Conservation (phyloP, 1,140 invertebrate genomes). For the Solenopsis fugax region DNA sequence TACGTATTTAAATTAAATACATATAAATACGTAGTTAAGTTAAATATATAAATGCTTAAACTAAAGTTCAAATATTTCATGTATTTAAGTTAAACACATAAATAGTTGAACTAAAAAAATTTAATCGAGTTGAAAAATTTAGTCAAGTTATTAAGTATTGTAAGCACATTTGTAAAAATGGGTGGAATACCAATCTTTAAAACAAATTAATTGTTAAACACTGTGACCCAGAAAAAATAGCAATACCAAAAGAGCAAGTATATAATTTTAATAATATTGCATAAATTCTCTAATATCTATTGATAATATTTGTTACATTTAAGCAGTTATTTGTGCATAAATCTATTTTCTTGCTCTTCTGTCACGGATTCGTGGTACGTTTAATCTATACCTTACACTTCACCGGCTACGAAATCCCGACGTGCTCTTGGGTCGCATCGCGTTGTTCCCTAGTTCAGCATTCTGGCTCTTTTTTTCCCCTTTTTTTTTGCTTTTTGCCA, state of each 20-base stretch:
- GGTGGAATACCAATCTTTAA: background rate
- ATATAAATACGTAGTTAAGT: no score
- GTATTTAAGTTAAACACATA: no score
- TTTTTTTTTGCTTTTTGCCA: background rate
- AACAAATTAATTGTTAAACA: background rate
- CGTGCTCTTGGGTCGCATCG: slow-evolving; percentile 8
- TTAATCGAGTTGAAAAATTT: no score
- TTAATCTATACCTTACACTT: slow-evolving; percentile 54
- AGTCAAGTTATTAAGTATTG: no score
- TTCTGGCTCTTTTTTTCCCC: background rate
- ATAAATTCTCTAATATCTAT: background rate
- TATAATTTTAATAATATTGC: background rate
- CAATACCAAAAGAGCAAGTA: background rate
- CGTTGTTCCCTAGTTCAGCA: background rate
- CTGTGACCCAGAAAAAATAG: background rate
- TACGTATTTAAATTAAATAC: no score
- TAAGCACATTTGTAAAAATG: no score
- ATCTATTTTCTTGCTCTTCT: slow-evolving; percentile 20
- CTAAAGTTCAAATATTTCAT: no score
- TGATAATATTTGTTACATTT: no score
- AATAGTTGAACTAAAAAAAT: no score
- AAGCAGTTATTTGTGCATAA: background rate
- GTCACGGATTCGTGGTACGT: slow-evolving; percentile 52
- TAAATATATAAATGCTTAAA: no score
- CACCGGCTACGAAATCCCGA: background rate